These are phyloP conservation scores for Pluvianellus socialis DNA, from an alignment of 2,113 vertebrate genomes.

Conservation along the genomic window DNA sequence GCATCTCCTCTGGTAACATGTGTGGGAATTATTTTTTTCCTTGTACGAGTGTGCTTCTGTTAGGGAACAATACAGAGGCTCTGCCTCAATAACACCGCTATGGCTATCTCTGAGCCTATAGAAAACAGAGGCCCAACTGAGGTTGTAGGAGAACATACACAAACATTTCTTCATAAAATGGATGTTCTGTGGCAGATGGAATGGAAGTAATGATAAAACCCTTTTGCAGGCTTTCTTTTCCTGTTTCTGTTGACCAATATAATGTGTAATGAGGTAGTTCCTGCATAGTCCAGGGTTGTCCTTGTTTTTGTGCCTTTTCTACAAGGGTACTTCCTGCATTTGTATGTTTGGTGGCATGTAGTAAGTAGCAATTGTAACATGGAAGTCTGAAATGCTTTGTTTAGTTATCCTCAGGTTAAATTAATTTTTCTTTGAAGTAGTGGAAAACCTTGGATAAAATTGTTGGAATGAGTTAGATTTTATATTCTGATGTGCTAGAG, in stretches of 20 bases:
- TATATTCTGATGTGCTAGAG: background rate
- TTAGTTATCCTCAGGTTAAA: background rate
- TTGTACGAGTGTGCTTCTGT: background rate
- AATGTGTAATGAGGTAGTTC: background rate
- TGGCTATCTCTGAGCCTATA: background rate
- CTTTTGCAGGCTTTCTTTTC: background rate
- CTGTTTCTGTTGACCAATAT: background rate
- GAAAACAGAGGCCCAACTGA: background rate
- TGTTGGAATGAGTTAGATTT: background rate
- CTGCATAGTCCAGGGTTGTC: background rate
- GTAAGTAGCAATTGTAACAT: background rate
- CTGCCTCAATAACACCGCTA: accelerated
- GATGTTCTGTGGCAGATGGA: background rate
- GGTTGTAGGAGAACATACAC: background rate
- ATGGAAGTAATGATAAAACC: background rate
- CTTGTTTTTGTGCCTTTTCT: background rate
- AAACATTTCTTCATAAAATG: background rate
- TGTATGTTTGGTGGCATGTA: background rate
- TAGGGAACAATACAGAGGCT: background rate
- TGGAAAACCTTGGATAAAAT: background rate
- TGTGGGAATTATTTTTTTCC: background rate
- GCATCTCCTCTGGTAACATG: background rate
- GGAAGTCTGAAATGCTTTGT: background rate
- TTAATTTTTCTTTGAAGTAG: background rate
- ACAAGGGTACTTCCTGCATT: background rate